These are phyloP conservation scores for Pipa parva DNA, from an alignment of 2,113 vertebrate genomes.

Conservation along the genomic window DNA sequence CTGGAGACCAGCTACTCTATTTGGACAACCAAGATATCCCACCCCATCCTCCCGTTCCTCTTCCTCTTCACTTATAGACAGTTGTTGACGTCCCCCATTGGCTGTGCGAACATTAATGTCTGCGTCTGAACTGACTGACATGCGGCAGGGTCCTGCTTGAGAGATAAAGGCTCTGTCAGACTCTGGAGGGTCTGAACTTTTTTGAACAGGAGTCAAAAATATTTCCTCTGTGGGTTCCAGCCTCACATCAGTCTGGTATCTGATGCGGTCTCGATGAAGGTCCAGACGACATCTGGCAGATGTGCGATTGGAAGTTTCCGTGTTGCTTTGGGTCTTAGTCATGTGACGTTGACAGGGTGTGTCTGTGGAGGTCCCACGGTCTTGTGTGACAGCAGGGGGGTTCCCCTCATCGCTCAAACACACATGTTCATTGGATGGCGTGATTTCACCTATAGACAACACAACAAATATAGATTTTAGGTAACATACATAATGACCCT, in stretches of 20 bases:
- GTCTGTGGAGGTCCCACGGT: constrained; percentile 89
- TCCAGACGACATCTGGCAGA: constrained; percentile 52
- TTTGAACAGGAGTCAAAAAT: constrained; percentile 88
- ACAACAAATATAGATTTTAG: not conserved
- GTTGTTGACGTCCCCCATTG: constrained; percentile 74
- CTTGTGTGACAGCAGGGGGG: constrained; percentile 82
- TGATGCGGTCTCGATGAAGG: constrained; percentile 78
- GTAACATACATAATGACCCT: not conserved
- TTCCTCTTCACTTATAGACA: constrained; percentile 86
- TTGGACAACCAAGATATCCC: constrained; percentile 66
- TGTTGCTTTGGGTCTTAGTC: constrained; percentile 68
- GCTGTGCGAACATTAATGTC: constrained; percentile 80
- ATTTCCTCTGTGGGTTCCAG: constrained; percentile 94
- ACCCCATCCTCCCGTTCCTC: constrained; percentile 81
- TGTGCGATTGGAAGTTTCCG: constrained; percentile 52
- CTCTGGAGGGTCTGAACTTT: constrained; percentile 72
- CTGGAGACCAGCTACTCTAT: constrained; percentile 50
- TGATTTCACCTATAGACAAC: constrained; percentile 74
- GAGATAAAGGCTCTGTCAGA: constrained; percentile 75
- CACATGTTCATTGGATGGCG: constrained; percentile 82
- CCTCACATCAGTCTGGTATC: constrained; percentile 81
- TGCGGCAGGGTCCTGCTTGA: constrained; percentile 80
- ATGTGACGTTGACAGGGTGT: constrained; percentile 74
- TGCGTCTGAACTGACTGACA: constrained; percentile 87
- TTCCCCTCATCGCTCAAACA: constrained; percentile 93